A percentile compares a stretch with the other conserved stretches of the same genome.
phyloP scores from a whole-genome alignment of 2,888 invertebrate species.

The Diaphora mendica region DNA sequence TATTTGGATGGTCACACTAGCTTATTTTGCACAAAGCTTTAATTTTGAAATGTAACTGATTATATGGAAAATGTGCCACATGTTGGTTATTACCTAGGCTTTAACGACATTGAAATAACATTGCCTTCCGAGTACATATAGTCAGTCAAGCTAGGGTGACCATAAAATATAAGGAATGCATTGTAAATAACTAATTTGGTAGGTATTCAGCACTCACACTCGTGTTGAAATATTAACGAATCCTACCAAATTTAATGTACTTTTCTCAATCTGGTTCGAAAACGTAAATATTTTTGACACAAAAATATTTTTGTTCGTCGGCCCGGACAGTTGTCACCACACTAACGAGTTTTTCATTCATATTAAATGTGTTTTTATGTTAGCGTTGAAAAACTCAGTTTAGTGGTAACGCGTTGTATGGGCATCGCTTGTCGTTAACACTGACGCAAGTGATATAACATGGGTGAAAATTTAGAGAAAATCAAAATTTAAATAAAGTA shows the following conservation, averaged over 20 bases:
- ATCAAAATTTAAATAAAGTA: not conserved
- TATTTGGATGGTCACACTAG: conserved; percentile 67
- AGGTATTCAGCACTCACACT: conserved; percentile 74
- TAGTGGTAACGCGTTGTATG: conserved; percentile 79
- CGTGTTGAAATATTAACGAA: conserved; percentile 70
- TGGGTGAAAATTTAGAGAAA: conserved; percentile 54
- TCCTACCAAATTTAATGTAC: conserved; percentile 76
- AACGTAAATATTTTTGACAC: conserved; percentile 35
- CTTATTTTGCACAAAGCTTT: conserved; percentile 62
- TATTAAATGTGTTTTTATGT: conserved; percentile 39
- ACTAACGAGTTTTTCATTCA: conserved; percentile 57
- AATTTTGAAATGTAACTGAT: conserved; percentile 49
- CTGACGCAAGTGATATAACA: conserved; percentile 70
- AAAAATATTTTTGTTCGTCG: conserved; percentile 46
- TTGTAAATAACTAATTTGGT: conserved; percentile 84
- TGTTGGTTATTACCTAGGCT: not conserved
- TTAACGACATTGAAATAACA: not conserved
- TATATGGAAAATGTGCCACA: conserved; percentile 48
- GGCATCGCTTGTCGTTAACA: conserved; percentile 86
- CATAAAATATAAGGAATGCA: conserved; percentile 74
- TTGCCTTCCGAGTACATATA: conserved; percentile 44
- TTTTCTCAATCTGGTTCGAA: conserved; percentile 36
- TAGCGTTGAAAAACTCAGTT: conserved; percentile 44
- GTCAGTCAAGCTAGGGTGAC: conserved; percentile 67
- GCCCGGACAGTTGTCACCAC: conserved; percentile 56